A percentile compares a stretch with the other conserved stretches of the same genome.
phyloP scores from a whole-genome alignment of 1,140 invertebrate genomes.

The Drosophila kohkoa region DNA sequence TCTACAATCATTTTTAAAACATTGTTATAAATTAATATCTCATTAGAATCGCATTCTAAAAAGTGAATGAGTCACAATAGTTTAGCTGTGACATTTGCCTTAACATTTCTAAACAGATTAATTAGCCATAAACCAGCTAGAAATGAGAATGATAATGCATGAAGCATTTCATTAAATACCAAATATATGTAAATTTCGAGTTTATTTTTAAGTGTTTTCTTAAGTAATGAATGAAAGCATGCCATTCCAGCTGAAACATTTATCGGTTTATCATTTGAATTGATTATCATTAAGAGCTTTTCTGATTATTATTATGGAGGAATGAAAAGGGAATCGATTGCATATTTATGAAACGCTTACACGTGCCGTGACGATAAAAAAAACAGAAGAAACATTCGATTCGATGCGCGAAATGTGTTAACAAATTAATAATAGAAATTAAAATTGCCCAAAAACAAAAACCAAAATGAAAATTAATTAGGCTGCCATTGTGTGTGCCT shows the following conservation, averaged over 20 bases:
- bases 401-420: conserved; percentile 73
- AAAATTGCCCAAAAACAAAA: conserved; percentile 45
- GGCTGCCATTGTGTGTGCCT: conserved; percentile 49
- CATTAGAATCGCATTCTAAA: conserved; percentile 17
- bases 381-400: conserved; percentile 30
- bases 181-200: conserved; percentile 32
- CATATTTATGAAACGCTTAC: conserved; percentile 74
- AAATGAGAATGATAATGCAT: background rate
- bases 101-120: conserved; percentile 20
- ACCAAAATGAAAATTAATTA: conserved; percentile 67
- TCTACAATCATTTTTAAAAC: conserved; percentile 1
- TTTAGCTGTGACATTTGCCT: conserved; percentile 9
- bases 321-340: conserved; percentile 25
- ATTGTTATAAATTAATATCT: conserved; percentile 3
- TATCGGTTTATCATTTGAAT: conserved; percentile 27
- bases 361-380: conserved; percentile 64
- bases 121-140: conserved; percentile 23
- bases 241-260: conserved; percentile 15
- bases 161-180: conserved; percentile 6
- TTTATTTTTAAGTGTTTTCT: conserved; percentile 28
- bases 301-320: conserved; percentile 12
- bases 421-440: conserved; percentile 76
- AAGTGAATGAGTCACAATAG: background rate
- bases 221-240: conserved; percentile 38
- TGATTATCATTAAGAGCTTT: conserved; percentile 31